Percentiles rank a stretch among this genome's conserved stretches.
phyloP scores from a whole-genome alignment of 64 coral and sea anemone species.

The Porites lutea region DNA sequence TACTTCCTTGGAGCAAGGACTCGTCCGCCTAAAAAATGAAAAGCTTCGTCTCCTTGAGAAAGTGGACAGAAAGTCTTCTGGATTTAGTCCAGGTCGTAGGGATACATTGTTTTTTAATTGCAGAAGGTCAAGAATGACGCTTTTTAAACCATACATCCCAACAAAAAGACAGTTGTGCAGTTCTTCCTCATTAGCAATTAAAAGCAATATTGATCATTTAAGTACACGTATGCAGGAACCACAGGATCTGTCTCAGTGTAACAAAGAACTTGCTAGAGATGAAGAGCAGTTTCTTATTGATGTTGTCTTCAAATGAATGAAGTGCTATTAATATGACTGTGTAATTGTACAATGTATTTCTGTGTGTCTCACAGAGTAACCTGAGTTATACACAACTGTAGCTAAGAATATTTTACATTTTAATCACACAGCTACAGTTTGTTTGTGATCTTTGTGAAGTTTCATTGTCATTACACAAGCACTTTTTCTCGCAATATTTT shows the following conservation, averaged over 20 bases:
- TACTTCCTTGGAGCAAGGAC: not conserved
- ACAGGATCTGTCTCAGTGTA: not conserved
- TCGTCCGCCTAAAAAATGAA: not conserved
- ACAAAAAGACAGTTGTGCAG: not conserved
- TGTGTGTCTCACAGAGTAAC: no score
- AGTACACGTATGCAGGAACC: not conserved
- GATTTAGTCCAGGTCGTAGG: not conserved
- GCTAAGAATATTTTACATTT: no score
- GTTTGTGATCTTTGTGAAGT: no score
- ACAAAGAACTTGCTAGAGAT: not conserved
- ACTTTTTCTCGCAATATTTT: no score
- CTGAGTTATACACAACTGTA: no score
- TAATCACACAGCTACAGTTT: no score
- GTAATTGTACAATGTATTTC: no score
- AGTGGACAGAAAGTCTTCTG: not conserved
- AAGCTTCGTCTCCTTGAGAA: not conserved
- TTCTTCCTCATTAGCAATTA: not conserved
- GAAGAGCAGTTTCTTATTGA: slow-evolving; percentile 15
- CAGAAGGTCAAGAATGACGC: not conserved
- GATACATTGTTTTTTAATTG: not conserved
- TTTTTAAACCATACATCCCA: slow-evolving; percentile 6
- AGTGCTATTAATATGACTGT: not conserved
- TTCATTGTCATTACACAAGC: no score
- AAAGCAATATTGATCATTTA: not conserved
- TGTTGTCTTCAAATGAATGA: not conserved